Evolutionary conservation across 2,113 vertebrate species (phyloP).

Genomic region (Melanostigma gelatinosum): DNA sequence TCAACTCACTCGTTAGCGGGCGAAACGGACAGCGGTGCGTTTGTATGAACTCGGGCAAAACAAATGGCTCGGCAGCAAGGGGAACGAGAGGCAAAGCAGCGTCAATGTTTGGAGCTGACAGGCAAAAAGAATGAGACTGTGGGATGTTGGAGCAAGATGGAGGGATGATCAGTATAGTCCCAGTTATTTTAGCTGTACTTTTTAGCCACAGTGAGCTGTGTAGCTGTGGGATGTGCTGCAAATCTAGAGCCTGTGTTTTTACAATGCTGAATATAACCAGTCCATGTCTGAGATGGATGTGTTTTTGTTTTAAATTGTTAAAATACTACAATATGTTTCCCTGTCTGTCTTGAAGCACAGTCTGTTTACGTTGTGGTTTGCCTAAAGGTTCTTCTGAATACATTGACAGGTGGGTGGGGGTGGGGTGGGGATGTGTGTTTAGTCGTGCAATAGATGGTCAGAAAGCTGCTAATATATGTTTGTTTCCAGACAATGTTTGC

Average conservation of each 20-base stretch:
- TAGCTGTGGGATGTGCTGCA: not conserved
- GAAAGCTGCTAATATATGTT: not conserved
- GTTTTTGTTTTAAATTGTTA: slow-evolving; percentile 1
- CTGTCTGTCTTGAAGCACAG: not conserved
- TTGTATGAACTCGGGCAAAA: slow-evolving; percentile 57
- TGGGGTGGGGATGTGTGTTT: not conserved
- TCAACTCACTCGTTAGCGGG: slow-evolving; percentile 1
- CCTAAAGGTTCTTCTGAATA: not conserved
- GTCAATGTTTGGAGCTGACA: slow-evolving; percentile 51
- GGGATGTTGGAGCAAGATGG: slow-evolving; percentile 18
- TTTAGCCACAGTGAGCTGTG: not conserved
- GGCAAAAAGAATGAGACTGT: slow-evolving; percentile 26
- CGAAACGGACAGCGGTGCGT: slow-evolving; percentile 21
- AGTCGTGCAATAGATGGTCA: not conserved
- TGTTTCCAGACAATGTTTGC: slow-evolving; percentile 8
- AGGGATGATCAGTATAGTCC: not conserved
- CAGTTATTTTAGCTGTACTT: not conserved
- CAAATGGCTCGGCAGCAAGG: slow-evolving; percentile 54
- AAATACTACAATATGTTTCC: not conserved
- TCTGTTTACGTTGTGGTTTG: not conserved
- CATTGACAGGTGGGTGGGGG: not conserved
- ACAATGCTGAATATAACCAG: not conserved
- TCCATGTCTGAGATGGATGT: not conserved
- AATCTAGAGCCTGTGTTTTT: not conserved
- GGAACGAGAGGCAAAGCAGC: slow-evolving; percentile 48